Conservation (phyloP, 2,888 invertebrate genomes). For the Serripes groenlandicus region DNA sequence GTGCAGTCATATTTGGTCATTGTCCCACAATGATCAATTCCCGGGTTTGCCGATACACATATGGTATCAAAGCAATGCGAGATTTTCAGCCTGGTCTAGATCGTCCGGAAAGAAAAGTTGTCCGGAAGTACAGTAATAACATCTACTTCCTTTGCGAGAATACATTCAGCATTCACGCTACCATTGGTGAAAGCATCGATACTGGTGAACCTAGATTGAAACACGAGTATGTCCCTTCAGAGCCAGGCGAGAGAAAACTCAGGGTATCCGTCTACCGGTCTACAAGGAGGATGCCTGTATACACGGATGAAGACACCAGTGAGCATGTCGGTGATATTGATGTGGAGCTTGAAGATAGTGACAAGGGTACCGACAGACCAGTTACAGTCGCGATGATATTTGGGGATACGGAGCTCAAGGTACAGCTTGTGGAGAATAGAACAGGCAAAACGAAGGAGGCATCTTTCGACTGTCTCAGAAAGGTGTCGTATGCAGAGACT, state of each 20-base stretch:
- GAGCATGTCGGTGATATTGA: not conserved
- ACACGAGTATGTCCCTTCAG: constrained; percentile 61
- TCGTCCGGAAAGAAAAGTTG: constrained; percentile 44
- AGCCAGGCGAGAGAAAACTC: constrained; percentile 29
- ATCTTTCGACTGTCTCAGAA: not conserved
- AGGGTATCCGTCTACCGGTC: constrained; percentile 3
- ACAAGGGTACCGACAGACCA: not conserved
- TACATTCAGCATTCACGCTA: constrained; percentile 59
- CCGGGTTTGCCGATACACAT: constrained; percentile 56
- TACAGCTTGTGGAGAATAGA: not conserved
- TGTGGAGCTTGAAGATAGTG: not conserved
- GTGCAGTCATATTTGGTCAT: constrained; percentile 68
- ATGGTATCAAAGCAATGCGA: constrained; percentile 50
- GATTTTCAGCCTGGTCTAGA: constrained; percentile 59
- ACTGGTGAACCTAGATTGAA: constrained; percentile 53
- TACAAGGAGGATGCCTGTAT: not conserved
- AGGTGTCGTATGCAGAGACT: no score
- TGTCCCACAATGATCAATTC: constrained; percentile 53
- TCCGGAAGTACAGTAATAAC: no score
- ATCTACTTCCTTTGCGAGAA: no score
- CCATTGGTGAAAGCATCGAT: constrained; percentile 48
- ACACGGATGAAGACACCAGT: constrained; percentile 1
- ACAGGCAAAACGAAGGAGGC: constrained; percentile 2
- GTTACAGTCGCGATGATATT: no score
- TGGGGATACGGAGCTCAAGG: no score